These are phyloP conservation scores for Nephrocerus scutellatus DNA, from an alignment of 2,888 invertebrate species.

Conservation along the genomic window DNA sequence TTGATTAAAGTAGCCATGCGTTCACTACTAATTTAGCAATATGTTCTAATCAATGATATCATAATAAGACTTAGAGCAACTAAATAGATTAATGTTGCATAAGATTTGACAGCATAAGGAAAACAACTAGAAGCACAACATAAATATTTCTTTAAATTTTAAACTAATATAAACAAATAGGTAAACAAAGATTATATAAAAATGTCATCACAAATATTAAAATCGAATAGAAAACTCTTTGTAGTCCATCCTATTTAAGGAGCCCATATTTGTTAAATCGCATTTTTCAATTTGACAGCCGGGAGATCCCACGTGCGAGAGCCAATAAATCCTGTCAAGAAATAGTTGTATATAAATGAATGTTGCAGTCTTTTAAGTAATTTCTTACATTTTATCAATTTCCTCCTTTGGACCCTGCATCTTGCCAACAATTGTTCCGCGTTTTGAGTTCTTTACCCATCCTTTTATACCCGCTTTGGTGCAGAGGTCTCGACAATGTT, in stretches of 20 bases:
- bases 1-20: no score
- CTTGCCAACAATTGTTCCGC: constrained; percentile 82
- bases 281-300: constrained; percentile 77
- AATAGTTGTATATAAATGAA: constrained; percentile 6
- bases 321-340: constrained; percentile 69
- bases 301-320: constrained; percentile 74
- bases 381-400: constrained; percentile 74
- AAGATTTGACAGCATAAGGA: no score
- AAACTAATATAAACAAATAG: no score
- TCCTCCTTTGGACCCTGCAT: constrained; percentile 74
- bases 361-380: constrained; percentile 2
- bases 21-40: no score
- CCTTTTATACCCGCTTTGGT: constrained; percentile 68
- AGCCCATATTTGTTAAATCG: constrained; percentile 74
- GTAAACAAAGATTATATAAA: no score
- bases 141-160: no score
- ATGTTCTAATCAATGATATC: no score
- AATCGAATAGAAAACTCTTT: constrained; percentile 77
- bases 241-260: constrained; percentile 56
- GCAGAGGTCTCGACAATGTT: constrained; percentile 77
- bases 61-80: no score
- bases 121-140: no score
- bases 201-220: constrained; percentile 52
- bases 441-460: constrained; percentile 87
- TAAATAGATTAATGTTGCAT: no score